Evolutionary conservation across 2,113 vertebrate genomes (phyloP).

Genomic region (Hiodon tergisus): DNA sequence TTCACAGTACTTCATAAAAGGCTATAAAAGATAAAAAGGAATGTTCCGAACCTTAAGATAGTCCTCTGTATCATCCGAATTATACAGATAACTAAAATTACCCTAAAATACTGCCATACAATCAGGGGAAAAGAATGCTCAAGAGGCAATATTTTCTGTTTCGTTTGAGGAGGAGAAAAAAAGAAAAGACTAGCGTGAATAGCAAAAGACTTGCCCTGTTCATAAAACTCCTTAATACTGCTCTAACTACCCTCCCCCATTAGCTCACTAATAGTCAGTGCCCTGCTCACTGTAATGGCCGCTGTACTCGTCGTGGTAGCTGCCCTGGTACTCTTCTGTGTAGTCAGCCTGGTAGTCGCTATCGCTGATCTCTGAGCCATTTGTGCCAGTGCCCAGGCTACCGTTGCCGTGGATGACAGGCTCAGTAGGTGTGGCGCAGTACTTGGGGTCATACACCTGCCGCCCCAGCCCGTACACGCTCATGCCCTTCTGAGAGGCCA

Average conservation of each 20-base stretch:
- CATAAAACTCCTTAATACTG: slow-evolving; percentile 7
- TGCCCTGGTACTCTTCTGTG: slow-evolving; percentile 71
- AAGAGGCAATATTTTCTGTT: slow-evolving; percentile 3
- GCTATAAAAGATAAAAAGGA: background rate
- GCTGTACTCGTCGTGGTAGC: slow-evolving; percentile 75
- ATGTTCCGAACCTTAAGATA: slow-evolving; percentile 9
- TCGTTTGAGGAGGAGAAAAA: background rate
- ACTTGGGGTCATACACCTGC: slow-evolving; percentile 83
- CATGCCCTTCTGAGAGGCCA: slow-evolving; percentile 83
- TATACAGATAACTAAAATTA: slow-evolving; percentile 6
- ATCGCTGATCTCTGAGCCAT: slow-evolving; percentile 79
- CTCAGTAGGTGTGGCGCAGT: slow-evolving; percentile 74
- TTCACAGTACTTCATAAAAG: background rate
- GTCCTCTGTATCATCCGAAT: background rate
- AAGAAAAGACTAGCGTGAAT: slow-evolving; percentile 5
- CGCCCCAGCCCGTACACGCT: slow-evolving; percentile 83
- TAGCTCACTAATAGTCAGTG: slow-evolving; percentile 15
- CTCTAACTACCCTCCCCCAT: background rate
- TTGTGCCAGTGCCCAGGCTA: slow-evolving; percentile 80
- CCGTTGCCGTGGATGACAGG: slow-evolving; percentile 70
- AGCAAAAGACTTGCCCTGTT: slow-evolving; percentile 21
- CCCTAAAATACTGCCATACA: slow-evolving; percentile 16
- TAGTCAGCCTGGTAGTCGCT: slow-evolving; percentile 82
- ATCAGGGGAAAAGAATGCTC: background rate
- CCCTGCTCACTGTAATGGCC: slow-evolving; percentile 70